Evolutionary conservation across 1,140 invertebrate genomes (phyloP), one percentile per base, ranked within the genome.

Genomic region (Teleogryllus occipitalis): DNA sequence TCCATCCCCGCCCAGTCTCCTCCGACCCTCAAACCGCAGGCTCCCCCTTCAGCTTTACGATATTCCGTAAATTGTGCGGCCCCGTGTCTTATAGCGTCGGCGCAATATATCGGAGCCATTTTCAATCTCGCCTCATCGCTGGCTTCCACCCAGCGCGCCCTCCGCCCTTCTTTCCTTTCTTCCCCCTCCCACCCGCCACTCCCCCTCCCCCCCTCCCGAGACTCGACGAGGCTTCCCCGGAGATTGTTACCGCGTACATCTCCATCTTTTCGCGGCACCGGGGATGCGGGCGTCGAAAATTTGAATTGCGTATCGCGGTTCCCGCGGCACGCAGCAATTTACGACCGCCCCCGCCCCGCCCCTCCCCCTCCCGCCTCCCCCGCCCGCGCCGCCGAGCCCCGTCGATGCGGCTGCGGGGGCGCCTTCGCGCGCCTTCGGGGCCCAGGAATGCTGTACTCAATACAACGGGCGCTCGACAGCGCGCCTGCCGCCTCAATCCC

Each of bases 91-190:
- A 65, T 65, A 65, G 54, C 54, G 54, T 65, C 54, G 54, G 54
- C 10, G 54, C 2, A 2, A 65, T 3, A 65, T 65, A 65, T 65
- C 54, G 54, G 54, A 65, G 54, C 54, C 54, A 65, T 65, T 65
- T 65, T 65, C 54, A 65, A 65, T 65, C 54, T 65, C 54, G 54
- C 54, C 54, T 65, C 54, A 65, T 65, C 54, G 54, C 54, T 65
- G 54, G 54, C 54, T 65, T 10, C 8, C 54, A 14, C 54, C 54
- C 54, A 14, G 54, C 10, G 10, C 54, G 10, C 54, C 18, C 54
- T 65, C 7, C 18, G 2, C 0, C 54, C 54, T 18, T 65, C 54
- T n/a, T n/a, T 14, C 54, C 54, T 65, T 18, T 18, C 54, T 65
- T 65, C 18, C 54, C 18, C 18, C 18, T 65, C 7, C 54, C 18